A percentile compares a stretch with the other conserved stretches of the same genome.
phyloP scores from a whole-genome alignment of 2,797 vertebrate genomes.

The Naso thynnoides region DNA sequence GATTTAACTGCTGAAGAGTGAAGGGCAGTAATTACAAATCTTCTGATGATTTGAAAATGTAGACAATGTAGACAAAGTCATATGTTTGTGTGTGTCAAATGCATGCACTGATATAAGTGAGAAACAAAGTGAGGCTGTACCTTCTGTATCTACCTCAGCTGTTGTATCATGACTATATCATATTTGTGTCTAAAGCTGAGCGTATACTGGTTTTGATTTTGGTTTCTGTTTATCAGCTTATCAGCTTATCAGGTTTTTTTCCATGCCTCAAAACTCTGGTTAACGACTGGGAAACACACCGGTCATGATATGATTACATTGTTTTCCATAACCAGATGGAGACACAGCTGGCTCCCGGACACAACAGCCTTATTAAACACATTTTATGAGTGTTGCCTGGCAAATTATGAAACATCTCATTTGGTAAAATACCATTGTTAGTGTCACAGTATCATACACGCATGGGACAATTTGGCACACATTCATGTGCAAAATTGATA shows the following conservation, averaged over 20 bases:
- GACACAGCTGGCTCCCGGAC: slow-evolving; percentile 53
- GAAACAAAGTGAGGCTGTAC: not conserved
- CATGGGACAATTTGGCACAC: slow-evolving; percentile 5
- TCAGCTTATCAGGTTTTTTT: too few relatives aligned
- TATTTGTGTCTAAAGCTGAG: not conserved
- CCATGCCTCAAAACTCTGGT: slow-evolving; percentile 15
- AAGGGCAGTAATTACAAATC: slow-evolving; percentile 20
- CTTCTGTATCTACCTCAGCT: not conserved
- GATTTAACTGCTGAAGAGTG: slow-evolving; percentile 22
- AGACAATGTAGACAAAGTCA: slow-evolving; percentile 33
- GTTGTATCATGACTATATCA: not conserved
- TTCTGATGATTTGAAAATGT: slow-evolving; percentile 41
- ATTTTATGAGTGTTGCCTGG: slow-evolving; percentile 40
- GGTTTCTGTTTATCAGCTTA: too few relatives aligned
- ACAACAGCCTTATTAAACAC: slow-evolving; percentile 46
- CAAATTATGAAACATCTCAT: slow-evolving; percentile 44
- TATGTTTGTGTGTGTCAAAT: not conserved
- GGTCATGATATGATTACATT: slow-evolving; percentile 27
- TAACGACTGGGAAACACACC: slow-evolving; percentile 32
- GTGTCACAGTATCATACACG: not conserved
- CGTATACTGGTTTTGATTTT: not conserved
- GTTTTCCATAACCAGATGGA: slow-evolving; percentile 53
- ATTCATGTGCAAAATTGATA: not conserved
- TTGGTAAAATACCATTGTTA: slow-evolving; percentile 18
- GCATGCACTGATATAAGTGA: not conserved